Evolutionary conservation across 2,888 invertebrate genomes (phyloP).

Genomic region (Papilio elwesi): DNA sequence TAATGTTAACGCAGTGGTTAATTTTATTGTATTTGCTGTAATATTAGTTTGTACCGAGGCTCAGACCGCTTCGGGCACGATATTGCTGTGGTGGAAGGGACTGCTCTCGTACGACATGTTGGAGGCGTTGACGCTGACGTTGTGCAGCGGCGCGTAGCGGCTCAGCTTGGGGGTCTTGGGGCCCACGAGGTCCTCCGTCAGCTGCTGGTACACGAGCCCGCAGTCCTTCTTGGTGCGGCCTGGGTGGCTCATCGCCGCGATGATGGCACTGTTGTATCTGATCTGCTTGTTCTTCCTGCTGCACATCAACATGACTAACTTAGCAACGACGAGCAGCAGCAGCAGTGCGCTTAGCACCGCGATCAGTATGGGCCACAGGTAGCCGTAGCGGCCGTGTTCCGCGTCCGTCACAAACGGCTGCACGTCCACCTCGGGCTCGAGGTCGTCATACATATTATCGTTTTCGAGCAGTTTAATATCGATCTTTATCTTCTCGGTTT

Average conservation of each 20-base stretch:
- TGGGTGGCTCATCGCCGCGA: conserved; percentile 81
- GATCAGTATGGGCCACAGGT: conserved; percentile 84
- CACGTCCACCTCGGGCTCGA: conserved; percentile 63
- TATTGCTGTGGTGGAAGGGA: conserved; percentile 86
- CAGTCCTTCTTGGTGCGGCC: conserved; percentile 87
- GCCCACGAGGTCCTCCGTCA: conserved; percentile 90
- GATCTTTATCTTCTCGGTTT: conserved; percentile 59
- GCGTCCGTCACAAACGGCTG: conserved; percentile 67
- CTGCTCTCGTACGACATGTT: conserved; percentile 85
- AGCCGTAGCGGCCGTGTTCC: conserved; percentile 77
- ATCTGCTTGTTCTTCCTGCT: conserved; percentile 67
- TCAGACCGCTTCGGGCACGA: conserved; percentile 86
- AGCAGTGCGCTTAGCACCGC: conserved; percentile 84
- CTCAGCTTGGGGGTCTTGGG: conserved; percentile 88
- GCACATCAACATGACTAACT: conserved; percentile 77
- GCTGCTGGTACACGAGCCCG: conserved; percentile 90
- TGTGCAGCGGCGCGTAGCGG: conserved; percentile 85
- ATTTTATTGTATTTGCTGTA: conserved; percentile 62
- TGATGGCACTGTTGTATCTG: conserved; percentile 81
- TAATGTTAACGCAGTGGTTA: conserved; percentile 78
- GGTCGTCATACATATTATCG: conserved; percentile 60
- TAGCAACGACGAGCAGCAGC: conserved; percentile 80
- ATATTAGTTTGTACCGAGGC: conserved; percentile 56
- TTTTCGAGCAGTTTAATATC: conserved; percentile 70
- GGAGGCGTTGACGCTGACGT: conserved; percentile 73